Percentiles rank a stretch among this genome's conserved stretches.
phyloP scores from a whole-genome alignment of 64 coral and sea anemone genomes.

The Anthopleura sola region DNA sequence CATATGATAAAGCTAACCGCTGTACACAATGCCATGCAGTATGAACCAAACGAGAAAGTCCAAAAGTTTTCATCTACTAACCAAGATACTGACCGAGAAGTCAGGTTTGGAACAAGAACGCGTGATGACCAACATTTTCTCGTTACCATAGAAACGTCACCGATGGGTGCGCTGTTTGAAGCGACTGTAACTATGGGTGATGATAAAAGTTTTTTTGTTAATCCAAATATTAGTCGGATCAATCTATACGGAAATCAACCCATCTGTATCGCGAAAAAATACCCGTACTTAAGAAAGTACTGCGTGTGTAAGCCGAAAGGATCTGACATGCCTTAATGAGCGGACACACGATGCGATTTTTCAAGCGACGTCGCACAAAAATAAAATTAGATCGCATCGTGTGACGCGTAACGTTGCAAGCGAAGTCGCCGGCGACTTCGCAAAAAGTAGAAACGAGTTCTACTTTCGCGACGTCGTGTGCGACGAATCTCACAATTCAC shows the following conservation, averaged over 20 bases:
- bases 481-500: no score
- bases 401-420: no score
- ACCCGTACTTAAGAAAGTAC: constrained; percentile 79
- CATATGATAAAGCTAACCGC: constrained; percentile 34
- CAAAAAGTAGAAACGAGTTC: no score
- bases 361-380: no score
- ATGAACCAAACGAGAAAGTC: constrained; percentile 70
- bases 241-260: constrained; percentile 77
- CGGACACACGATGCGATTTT: no score
- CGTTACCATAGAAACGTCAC: constrained; percentile 66
- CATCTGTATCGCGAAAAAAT: constrained; percentile 58
- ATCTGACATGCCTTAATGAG: no score
- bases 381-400: no score
- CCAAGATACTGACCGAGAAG: constrained; percentile 67
- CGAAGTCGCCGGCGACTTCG: no score
- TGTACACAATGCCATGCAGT: constrained; percentile 50
- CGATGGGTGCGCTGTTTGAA: constrained; percentile 62
- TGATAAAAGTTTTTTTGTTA: constrained; percentile 30
- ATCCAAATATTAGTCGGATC: constrained; percentile 80
- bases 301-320: constrained; percentile 81
- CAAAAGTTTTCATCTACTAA: constrained; percentile 64
- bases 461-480: no score
- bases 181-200: constrained; percentile 45
- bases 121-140: constrained; percentile 57
- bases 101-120: constrained; percentile 55